Conservation (phyloP, 2,888 invertebrate genomes). For the Imbricaverruca yamaguchii region DNA sequence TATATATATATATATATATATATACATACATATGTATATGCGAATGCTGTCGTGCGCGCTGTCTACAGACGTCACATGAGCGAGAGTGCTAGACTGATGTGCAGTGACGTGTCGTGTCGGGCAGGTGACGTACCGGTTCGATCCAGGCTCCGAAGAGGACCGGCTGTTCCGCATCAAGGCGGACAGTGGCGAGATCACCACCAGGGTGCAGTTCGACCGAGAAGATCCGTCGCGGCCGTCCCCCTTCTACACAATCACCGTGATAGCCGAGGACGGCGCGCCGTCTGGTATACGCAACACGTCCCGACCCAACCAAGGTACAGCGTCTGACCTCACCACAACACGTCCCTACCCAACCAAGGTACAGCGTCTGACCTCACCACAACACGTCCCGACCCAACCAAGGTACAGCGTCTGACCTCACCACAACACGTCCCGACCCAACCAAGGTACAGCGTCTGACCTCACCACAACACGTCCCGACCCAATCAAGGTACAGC, state of each 20-base stretch:
- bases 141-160: constrained; percentile 42
- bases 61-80: too few relatives aligned
- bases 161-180: constrained; percentile 73
- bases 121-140: constrained; percentile 17
- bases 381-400: neutral
- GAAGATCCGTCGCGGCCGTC: constrained; percentile 51
- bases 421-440: too few relatives aligned
- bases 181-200: constrained; percentile 77
- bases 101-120: too few relatives aligned
- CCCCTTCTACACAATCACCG: constrained; percentile 78
- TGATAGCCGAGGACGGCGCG: constrained; percentile 81
- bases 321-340: neutral
- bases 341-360: neutral
- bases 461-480: too few relatives aligned
- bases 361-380: neutral
- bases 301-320: constrained; percentile 61
- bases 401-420: too few relatives aligned
- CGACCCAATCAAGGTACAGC: too few relatives aligned
- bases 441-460: too few relatives aligned
- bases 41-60: too few relatives aligned
- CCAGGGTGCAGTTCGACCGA: constrained; percentile 71
- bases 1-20: too few relatives aligned
- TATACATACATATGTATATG: too few relatives aligned
- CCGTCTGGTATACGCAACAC: constrained; percentile 61
- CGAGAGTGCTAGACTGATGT: too few relatives aligned